These are phyloP conservation scores for Baccha elongata DNA, from an alignment of 2,888 invertebrate genomes.

Conservation along the genomic window DNA sequence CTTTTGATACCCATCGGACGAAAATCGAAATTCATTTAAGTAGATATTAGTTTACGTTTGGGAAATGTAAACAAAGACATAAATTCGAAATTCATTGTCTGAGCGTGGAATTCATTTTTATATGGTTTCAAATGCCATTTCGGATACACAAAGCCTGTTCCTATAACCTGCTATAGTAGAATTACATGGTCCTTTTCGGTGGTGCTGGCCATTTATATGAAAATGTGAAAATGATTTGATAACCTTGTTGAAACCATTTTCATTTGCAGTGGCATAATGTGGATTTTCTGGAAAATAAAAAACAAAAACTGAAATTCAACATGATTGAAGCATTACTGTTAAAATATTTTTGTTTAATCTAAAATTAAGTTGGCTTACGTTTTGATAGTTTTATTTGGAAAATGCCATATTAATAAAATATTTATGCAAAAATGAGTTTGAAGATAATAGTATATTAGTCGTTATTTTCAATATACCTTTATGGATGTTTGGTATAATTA, in stretches of 20 bases:
- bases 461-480: constrained; percentile 71
- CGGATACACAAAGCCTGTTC: constrained; percentile 16
- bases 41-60: constrained; percentile 65
- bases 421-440: too few relatives aligned
- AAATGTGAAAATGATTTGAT: constrained; percentile 65
- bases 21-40: constrained; percentile 78
- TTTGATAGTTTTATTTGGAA: background rate
- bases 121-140: constrained; percentile 39
- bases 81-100: constrained; percentile 68
- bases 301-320: constrained; percentile 39
- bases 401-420: too few relatives aligned
- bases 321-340: too few relatives aligned
- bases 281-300: constrained; percentile 25
- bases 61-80: constrained; percentile 39
- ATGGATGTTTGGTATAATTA: constrained; percentile 81
- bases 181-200: background rate
- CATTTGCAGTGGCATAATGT: constrained; percentile 25
- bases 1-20: constrained; percentile 44
- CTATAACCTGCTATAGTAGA: constrained; percentile 4
- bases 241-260: constrained; percentile 65
- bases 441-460: background rate
- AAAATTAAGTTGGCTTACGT: background rate
- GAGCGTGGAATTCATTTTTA: constrained; percentile 60
- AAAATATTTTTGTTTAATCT: background rate
- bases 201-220: constrained; percentile 52